Conservation (phyloP, 2,888 invertebrate species). For the Caenorhabditis sp. region DNA sequence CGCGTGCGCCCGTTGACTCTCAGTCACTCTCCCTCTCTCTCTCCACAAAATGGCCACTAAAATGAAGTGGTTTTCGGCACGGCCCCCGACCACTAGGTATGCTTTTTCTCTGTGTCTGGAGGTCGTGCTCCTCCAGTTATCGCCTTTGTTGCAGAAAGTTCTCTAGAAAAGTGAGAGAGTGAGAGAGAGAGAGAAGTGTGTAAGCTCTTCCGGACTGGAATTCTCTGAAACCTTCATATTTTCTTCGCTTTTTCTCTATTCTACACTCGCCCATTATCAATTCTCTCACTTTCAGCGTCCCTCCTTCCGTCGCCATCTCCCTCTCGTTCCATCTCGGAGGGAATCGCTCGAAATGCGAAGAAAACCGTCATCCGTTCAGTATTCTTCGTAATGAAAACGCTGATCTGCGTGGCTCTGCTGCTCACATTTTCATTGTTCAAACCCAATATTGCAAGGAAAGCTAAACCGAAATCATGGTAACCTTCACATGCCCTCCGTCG, state of each 20-base stretch:
- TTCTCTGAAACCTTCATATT: background rate
- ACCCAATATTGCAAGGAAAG: slow-evolving; percentile 18
- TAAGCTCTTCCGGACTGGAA: slow-evolving; percentile 4
- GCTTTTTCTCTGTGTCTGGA: slow-evolving; percentile 44
- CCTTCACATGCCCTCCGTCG: background rate
- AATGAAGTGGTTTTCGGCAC: slow-evolving; percentile 52
- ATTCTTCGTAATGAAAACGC: slow-evolving; percentile 41
- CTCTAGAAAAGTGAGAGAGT: slow-evolving; percentile 7
- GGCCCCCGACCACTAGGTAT: slow-evolving; percentile 36
- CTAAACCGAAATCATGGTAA: slow-evolving; percentile 42
- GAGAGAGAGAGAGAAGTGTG: background rate
- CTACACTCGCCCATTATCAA: background rate
- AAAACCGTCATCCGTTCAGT: slow-evolving; percentile 31
- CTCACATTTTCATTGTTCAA: slow-evolving; percentile 18
- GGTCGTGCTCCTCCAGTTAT: slow-evolving; percentile 27
- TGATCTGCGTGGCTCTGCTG: slow-evolving; percentile 35
- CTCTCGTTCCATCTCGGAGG: slow-evolving; percentile 42
- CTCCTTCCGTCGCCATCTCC: background rate
- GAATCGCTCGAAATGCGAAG: slow-evolving; percentile 49
- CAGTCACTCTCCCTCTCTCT: slow-evolving; percentile 4
- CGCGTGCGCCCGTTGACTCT: slow-evolving; percentile 36
- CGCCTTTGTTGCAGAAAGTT: slow-evolving; percentile 29
- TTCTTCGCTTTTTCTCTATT: background rate
- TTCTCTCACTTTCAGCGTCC: slow-evolving; percentile 12
- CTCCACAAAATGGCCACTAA: slow-evolving; percentile 51